Evolutionary conservation across 2,888 invertebrate species (phyloP).

Genomic region (Harmothoe impar): DNA sequence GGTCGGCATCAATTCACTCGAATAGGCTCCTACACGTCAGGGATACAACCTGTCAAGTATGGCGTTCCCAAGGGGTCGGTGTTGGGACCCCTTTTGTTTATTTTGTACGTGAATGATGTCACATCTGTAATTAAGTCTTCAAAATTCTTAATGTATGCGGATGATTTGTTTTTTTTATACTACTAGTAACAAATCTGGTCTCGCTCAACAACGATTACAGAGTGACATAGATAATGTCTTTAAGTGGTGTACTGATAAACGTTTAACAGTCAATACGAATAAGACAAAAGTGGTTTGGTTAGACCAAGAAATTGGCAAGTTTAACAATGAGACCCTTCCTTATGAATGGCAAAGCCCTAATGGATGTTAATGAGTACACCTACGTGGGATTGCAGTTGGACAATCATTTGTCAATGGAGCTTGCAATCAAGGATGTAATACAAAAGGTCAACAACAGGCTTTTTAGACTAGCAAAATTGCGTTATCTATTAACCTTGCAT

Average conservation of each 20-base stretch:
- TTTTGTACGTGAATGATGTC: not conserved
- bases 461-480: not conserved
- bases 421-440: not conserved
- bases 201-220: not conserved
- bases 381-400: not conserved
- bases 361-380: not conserved
- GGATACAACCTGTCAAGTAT: not conserved
- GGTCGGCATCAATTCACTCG: not conserved
- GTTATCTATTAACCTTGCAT: too few relatives aligned
- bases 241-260: not conserved
- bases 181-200: not conserved
- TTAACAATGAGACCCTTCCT: not conserved
- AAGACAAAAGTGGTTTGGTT: not conserved
- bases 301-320: not conserved
- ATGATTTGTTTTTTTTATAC: not conserved
- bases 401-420: not conserved
- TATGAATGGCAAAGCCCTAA: not conserved
- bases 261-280: not conserved
- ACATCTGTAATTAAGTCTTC: not conserved
- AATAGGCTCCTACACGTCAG: not conserved
- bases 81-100: not conserved
- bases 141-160: not conserved
- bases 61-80: not conserved
- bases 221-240: not conserved
- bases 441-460: not conserved